Evolutionary conservation across 2,888 invertebrate species (phyloP).

Genomic region (Acanthosepion lycidas): DNA sequence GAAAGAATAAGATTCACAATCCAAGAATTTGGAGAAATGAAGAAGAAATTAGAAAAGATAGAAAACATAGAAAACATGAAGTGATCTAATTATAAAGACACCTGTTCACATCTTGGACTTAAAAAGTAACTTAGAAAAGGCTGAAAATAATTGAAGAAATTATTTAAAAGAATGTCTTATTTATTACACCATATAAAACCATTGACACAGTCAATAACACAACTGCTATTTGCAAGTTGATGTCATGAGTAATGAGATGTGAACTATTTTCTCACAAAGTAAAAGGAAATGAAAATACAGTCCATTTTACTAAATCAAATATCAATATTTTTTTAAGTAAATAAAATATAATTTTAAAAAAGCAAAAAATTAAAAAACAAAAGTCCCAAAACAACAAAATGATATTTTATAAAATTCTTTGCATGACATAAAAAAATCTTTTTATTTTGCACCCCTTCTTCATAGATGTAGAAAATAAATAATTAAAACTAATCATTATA

Average conservation of each 20-base stretch:
- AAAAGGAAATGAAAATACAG: neutral
- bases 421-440: neutral
- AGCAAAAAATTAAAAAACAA: neutral
- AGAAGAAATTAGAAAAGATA: too few species aligned
- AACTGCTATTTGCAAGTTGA: neutral
- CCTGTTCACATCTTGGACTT: too few species aligned
- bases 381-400: neutral
- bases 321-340: neutral
- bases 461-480: neutral
- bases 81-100: too few species aligned
- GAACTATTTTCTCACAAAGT: neutral
- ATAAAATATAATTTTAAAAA: neutral
- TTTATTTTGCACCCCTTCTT: neutral
- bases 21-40: too few species aligned
- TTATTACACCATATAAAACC: too few species aligned
- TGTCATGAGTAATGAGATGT: neutral
- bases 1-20: too few species aligned
- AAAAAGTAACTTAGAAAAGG: too few species aligned
- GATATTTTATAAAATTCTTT: neutral
- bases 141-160: too few species aligned
- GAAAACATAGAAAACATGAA: too few species aligned
- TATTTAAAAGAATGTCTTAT: too few species aligned
- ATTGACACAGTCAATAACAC: neutral
- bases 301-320: neutral
- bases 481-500: neutral